Base-by-base conservation (phyloP, 92 coral and sea anemone genomes). In the Zoanthus sociatus region DNA sequence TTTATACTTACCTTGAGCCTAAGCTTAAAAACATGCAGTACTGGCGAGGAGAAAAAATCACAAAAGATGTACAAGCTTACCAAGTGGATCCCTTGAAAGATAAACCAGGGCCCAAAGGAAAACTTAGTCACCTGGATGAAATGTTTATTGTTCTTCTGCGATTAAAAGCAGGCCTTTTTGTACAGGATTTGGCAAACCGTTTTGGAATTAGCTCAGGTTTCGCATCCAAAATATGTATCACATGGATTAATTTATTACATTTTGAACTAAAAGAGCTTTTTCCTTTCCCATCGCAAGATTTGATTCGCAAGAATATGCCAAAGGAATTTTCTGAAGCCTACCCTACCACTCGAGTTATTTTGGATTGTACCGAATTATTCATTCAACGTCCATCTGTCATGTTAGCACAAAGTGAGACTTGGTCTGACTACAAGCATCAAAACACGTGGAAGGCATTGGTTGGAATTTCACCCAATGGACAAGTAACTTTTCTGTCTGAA, bases 111-210 rank as follows among this genome's bases (percentile, higher is more conserved):
- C 13, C 67, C 68, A 61, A 61, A 61, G 21, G 68, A 61, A 61
- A 61, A 61, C 26, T 61, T 61, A 71, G 58, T 61, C 72, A 71
- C 82, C 58, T 89, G 18, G 90, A 92, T 3, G 89, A 92, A 64
- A 21, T 89, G 51, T 83, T 90, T 33, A 76, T 92, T 69, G 90
- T 90, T 33, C 76, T 92, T 3, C 76, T 92, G 47, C 51, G 95
- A 46, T 77, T 92, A 33, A 92, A 81, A 72, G 91, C 91, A n/a
- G 95, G 91, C 10, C 83, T 89, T 8, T 92, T 92, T 86, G 70
- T 86, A 2, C 76, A 81, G 58, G 94, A 92, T 73, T 45, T 92
- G 12, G 79, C 90, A 4, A 90, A 89, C 71, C 83, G 94, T 42
- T 89, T 92, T 86, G 88, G 68, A 3, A 86, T 87, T n/a, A 84